Base-by-base conservation (phyloP, 2,888 invertebrate genomes). In the Ditula angustiorana region DNA sequence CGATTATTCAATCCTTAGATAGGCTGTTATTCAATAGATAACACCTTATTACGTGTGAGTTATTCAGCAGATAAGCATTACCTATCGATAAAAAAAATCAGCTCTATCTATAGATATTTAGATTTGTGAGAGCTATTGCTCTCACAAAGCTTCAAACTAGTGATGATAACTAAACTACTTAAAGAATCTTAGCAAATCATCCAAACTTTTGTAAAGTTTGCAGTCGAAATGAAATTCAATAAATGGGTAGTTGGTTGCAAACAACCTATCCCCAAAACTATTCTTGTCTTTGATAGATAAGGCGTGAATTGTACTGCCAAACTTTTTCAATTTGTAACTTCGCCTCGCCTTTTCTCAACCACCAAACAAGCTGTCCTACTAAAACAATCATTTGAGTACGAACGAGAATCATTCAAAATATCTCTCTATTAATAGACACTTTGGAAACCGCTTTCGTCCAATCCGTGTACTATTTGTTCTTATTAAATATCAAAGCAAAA, bases 401-500 rank as follows among this genome's bases (percentile, higher is more conserved):
- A 19, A 41, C 2, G 8, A 16, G 10, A 10, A 8, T 41, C 19
- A 41, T 41, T 41, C 41, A 41, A 10, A 41, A 16, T 41, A 41
- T 41, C 8, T 19, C 1, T 41, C 10, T 41, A 41, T 41, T 41
- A 8, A 19, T 41, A 41, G 19, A 10, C 10, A 11, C 26, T 50
- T 0, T n/a, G n/a, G n/a, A 19, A 50, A 21, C 30, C 10, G 19
- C 28, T 35, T 8, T 30, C 53, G 13, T 35, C 50, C 28, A 8
- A 23, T 1, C 13, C n/a, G 13, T 13, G 23, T 35, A 35, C 8
- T 35, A 23, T 50, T 30, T 19, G 30, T 53, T 33, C 21, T 24
- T 53, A 53, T 53, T 35, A 21, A n/a, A 23, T 26, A 8, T 26
- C 21, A 10, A 23, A 30, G 53, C 35, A 53, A 53, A 53, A 33